Conservation (phyloP, 2,113 vertebrate genomes). For the Phalacrocorax brasilianus region DNA sequence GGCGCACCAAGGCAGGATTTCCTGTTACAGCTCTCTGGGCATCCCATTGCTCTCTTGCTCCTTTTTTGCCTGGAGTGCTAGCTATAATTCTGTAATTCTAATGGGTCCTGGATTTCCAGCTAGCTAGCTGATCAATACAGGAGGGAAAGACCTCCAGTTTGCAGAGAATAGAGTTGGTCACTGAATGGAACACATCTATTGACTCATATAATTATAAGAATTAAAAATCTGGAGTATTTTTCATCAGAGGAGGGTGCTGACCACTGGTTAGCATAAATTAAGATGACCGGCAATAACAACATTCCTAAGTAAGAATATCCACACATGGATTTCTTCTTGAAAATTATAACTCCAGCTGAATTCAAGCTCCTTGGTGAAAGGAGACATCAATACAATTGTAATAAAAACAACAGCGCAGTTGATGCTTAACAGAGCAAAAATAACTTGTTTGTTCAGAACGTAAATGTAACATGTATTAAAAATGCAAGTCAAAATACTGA, state of each 20-base stretch:
- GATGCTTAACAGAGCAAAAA: background rate
- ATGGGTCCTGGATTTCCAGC: background rate
- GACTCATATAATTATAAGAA: background rate
- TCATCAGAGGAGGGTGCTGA: background rate
- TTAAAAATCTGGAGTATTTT: background rate
- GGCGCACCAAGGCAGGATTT: constrained; percentile 3
- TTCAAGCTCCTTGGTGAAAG: background rate
- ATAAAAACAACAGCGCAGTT: background rate
- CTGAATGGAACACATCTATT: background rate
- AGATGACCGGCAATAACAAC: background rate
- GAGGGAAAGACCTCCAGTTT: background rate
- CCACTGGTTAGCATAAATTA: background rate
- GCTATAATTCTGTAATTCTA: background rate
- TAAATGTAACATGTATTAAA: background rate
- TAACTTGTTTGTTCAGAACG: background rate
- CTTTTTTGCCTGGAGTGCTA: background rate
- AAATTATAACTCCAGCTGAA: background rate
- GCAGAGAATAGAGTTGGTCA: background rate
- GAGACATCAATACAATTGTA: background rate
- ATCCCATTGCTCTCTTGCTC: background rate
- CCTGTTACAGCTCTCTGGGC: background rate
- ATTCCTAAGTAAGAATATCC: background rate
- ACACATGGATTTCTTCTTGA: background rate
- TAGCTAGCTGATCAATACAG: background rate
- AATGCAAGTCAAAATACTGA: background rate